Evolutionary conservation across 2,888 invertebrate genomes (phyloP), one percentile per base, ranked within the genome.

Genomic region (Frankliniella fusca): DNA sequence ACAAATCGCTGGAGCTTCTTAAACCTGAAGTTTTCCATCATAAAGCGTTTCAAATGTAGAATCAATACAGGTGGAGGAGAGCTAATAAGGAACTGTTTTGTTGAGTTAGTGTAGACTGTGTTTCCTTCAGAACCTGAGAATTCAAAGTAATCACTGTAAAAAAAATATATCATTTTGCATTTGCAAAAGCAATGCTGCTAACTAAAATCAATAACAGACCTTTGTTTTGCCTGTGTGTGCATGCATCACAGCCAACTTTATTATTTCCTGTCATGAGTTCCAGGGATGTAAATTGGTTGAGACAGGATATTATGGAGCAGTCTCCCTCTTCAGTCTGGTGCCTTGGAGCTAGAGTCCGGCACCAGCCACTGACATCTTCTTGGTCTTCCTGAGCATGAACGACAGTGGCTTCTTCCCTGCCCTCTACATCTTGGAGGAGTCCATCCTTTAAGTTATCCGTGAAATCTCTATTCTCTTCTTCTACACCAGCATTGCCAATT

Each of bases 21-120:
- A 87, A 94, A 94, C 88, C 93, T 91, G 87, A 91, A 91, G 9
- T 92, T 89, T 81, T 93, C 91, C 86, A 97, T 93, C 89, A 98
- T 97, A 90, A 99, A 99, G 84, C 99, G 90, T 89, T 99, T 99
- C 84, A 99, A 89, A 87, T 99, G 99, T 38, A 99, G 89, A 82
- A 98, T 99, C 0, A 99, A 91, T 82, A 99, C 94, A 8, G 97
- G 95, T 0, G 99, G 99, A 48, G 97, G 97, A 86, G 93, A 93
- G 84, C 95, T 95, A 50, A 99, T 93, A 70, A 98, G 90, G 88
- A 95, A 92, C 85, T 95, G 94, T 87, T 95, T 94, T 0, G 94
- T 94, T 79, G 95, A 94, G 86, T 94, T 93, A 0, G 95, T 94
- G 87, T 94, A 93, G 0, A 95, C 92, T 9, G 93, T 93, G 87